Evolutionary conservation across 2,888 invertebrate species (phyloP).

Genomic region (Dasysyrphus albostriatus): DNA sequence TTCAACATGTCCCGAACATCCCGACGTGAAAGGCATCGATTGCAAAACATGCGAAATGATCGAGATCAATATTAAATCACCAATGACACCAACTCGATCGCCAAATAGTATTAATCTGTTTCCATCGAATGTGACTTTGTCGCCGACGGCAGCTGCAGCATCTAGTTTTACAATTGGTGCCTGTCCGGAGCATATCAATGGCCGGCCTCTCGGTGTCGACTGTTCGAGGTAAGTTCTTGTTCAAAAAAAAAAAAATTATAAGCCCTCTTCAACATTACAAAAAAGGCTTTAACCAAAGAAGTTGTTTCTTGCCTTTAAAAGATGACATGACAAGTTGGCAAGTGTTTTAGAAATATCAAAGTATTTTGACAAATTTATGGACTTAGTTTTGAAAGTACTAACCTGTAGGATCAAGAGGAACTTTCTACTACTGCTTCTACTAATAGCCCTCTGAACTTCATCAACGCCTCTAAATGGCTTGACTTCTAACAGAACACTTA

Average conservation of each 20-base stretch:
- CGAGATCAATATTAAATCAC: conserved; percentile 79
- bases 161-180: conserved; percentile 92
- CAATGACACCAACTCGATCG: conserved; percentile 79
- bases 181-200: conserved; percentile 97
- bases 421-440: too few relatives aligned
- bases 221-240: conserved; percentile 87
- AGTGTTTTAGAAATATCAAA: too few relatives aligned
- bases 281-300: too few relatives aligned
- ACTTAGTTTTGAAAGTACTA: too few relatives aligned
- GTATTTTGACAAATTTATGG: background rate
- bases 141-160: conserved; percentile 77
- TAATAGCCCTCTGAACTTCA: too few relatives aligned
- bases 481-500: too few relatives aligned
- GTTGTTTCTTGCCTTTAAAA: background rate
- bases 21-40: conserved; percentile 81
- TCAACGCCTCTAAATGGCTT: too few relatives aligned
- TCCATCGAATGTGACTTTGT: conserved; percentile 77
- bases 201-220: conserved; percentile 96
- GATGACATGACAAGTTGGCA: too few relatives aligned
- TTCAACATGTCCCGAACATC: conserved; percentile 81
- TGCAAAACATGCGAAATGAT: conserved; percentile 83
- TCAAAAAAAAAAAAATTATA: background rate
- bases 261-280: too few relatives aligned
- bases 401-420: too few relatives aligned
- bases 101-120: conserved; percentile 78